These are phyloP conservation scores for Diuraphis noxia DNA, from an alignment of 1,140 invertebrate species.

Conservation along the genomic window DNA sequence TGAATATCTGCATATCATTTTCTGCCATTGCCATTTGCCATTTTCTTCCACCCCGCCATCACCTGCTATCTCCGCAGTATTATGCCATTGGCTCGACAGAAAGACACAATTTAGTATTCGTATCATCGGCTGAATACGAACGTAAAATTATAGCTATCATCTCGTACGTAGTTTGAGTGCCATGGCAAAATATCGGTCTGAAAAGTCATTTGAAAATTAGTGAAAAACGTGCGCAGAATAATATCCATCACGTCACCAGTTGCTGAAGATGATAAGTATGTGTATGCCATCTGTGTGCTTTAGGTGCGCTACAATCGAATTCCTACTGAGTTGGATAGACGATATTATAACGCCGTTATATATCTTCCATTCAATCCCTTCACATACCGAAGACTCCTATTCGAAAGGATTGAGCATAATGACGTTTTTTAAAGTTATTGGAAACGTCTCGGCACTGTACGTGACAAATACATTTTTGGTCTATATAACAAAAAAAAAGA, in stretches of 20 bases:
- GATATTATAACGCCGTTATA: background rate
- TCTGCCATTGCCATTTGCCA: background rate
- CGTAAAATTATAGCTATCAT: background rate
- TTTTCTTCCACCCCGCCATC: background rate
- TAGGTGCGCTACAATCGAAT: background rate
- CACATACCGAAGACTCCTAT: background rate
- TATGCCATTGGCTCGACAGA: background rate
- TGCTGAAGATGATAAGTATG: background rate
- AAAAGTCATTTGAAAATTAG: conserved; percentile 21
- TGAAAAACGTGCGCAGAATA: background rate
- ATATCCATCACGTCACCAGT: background rate
- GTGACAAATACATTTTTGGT: conserved; percentile 12
- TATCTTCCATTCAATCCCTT: background rate
- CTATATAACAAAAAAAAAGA: background rate
- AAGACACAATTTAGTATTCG: background rate
- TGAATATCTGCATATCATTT: background rate
- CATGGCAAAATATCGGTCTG: background rate
- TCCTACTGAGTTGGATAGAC: background rate
- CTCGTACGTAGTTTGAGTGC: background rate
- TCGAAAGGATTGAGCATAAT: background rate
- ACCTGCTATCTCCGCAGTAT: background rate
- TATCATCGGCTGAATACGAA: background rate
- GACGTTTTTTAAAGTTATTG: background rate
- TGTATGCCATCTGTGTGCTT: background rate
- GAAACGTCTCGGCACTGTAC: background rate